phyloP scores from a whole-genome alignment of 2,888 invertebrate species.

The Pasiphila rectangulata region DNA sequence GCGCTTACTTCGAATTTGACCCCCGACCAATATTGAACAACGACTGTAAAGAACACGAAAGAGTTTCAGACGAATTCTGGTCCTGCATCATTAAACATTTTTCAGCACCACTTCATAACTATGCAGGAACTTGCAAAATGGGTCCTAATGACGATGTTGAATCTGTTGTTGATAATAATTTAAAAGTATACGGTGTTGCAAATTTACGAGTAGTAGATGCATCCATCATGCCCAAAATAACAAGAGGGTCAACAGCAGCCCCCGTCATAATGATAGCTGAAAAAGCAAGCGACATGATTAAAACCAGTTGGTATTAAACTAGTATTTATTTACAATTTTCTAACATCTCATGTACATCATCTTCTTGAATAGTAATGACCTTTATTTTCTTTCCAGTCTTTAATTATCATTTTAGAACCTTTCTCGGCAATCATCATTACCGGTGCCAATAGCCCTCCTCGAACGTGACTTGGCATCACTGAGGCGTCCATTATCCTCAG shows the following conservation, averaged over 20 bases:
- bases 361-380: conserved; percentile 54
- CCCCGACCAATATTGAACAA: conserved; percentile 64
- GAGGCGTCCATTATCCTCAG: conserved; percentile 71
- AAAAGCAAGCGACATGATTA: conserved; percentile 74
- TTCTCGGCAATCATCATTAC: conserved; percentile 77
- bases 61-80: conserved; percentile 70
- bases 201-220: conserved; percentile 69
- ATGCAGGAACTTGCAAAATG: conserved; percentile 75
- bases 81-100: conserved; percentile 71
- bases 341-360: too few relatives aligned
- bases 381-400: conserved; percentile 72
- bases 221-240: conserved; percentile 71
- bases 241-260: conserved; percentile 69
- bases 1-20: conserved; percentile 65
- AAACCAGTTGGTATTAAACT: conserved; percentile 68
- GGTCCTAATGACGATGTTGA: conserved; percentile 60
- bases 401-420: conserved; percentile 64
- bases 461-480: conserved; percentile 71
- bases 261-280: conserved; percentile 77
- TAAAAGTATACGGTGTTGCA: conserved; percentile 61
- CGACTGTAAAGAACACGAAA: conserved; percentile 63
- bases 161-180: conserved; percentile 63
- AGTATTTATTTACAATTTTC: too few relatives aligned
- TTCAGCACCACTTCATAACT: conserved; percentile 69
- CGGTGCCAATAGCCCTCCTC: conserved; percentile 65